A percentile compares a stretch with the other conserved stretches of the same genome.
Conservation (phyloP, 35 echinoderm and acorn worm species). For the Ophiothrix spiculata region DNA sequence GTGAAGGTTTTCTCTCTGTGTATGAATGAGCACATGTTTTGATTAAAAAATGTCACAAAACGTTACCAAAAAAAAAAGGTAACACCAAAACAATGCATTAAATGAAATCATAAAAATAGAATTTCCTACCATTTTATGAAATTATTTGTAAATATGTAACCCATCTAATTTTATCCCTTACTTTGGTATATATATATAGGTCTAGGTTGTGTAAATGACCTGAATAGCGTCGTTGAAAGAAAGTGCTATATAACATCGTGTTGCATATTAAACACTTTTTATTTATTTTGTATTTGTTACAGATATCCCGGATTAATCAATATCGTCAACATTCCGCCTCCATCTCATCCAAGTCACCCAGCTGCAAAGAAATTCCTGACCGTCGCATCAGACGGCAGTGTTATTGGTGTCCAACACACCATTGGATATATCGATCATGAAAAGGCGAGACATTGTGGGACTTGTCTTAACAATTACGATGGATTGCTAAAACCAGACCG, state of each 20-base stretch:
- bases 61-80: no score
- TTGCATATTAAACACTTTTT: neutral
- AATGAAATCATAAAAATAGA: no score
- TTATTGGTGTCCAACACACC: neutral
- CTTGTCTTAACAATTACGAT: neutral
- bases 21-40: no score
- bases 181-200: no score
- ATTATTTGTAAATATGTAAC: no score
- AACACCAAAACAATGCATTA: no score
- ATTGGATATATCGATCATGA: neutral
- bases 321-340: neutral
- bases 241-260: neutral
- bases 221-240: no score
- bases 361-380: neutral
- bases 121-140: no score
- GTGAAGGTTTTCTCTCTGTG: no score
- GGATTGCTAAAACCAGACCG: neutral
- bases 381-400: neutral
- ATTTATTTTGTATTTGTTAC: neutral
- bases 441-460: neutral
- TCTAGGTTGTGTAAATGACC: no score
- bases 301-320: neutral
- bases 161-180: no score
- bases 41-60: no score
- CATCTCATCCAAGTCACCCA: neutral